Evolutionary conservation across 2,113 vertebrate genomes (phyloP).

Genomic region (Neoarius graeffei): DNA sequence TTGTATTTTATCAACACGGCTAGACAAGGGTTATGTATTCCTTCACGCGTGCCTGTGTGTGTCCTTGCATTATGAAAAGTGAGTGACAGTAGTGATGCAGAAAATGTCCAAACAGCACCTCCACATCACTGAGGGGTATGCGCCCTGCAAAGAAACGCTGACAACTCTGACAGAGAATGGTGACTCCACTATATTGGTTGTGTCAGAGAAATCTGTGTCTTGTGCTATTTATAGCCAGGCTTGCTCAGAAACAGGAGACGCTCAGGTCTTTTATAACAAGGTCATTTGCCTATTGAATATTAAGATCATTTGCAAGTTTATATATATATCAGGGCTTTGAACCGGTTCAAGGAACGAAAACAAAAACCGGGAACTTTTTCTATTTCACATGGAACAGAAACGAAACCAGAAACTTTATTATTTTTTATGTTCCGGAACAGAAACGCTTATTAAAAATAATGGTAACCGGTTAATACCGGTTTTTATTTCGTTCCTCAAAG

Average conservation of each 20-base stretch:
- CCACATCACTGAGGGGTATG: not conserved
- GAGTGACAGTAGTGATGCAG: conserved; percentile 27
- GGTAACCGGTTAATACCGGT: too few species aligned
- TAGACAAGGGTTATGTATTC: conserved; percentile 20
- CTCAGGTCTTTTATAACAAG: not conserved
- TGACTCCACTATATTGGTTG: conserved; percentile 6
- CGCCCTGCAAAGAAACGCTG: not conserved
- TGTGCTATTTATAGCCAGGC: conserved; percentile 24
- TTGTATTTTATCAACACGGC: conserved; percentile 34
- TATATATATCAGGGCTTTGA: too few species aligned
- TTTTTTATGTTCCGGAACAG: too few species aligned
- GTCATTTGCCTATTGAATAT: not conserved
- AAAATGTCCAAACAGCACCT: conserved; percentile 28
- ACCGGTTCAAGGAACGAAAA: too few species aligned
- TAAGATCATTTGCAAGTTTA: not conserved
- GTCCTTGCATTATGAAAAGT: conserved; percentile 13
- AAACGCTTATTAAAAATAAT: too few species aligned
- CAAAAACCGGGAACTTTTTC: too few species aligned
- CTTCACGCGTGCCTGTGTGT: not conserved
- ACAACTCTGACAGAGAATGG: conserved; percentile 33
- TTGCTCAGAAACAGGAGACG: conserved; percentile 17
- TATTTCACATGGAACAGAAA: too few species aligned
- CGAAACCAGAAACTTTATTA: too few species aligned
- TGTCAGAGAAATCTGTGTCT: conserved; percentile 27
- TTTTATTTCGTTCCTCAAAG: too few species aligned